A percentile compares a stretch with the other conserved stretches of the same genome.
These are phyloP conservation scores for Hemicentrotus pulcherrimus DNA, from an alignment of 35 echinoderm and acorn worm genomes.

Conservation along the genomic window DNA sequence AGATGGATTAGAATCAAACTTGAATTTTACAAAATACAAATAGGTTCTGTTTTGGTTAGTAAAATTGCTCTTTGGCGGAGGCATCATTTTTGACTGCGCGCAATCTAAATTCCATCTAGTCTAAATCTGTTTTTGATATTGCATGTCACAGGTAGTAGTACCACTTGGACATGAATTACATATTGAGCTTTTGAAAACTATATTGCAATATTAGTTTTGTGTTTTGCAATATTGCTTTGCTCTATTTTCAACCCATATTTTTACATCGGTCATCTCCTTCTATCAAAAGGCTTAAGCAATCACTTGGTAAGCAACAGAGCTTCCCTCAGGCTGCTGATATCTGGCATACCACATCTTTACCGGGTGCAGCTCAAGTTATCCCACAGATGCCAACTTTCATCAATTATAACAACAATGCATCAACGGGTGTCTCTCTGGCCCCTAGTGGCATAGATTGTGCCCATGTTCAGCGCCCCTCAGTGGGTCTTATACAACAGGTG, in stretches of 20 bases:
- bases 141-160: too few species aligned
- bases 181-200: neutral
- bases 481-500: constrained; percentile 73
- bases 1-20: too few species aligned
- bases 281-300: neutral
- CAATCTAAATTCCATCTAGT: too few species aligned
- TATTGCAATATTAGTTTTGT: neutral
- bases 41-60: too few species aligned
- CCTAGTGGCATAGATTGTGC: neutral
- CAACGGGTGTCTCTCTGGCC: neutral
- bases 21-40: too few species aligned
- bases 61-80: too few species aligned
- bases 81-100: too few species aligned
- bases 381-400: constrained; percentile 1
- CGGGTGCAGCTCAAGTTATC: neutral
- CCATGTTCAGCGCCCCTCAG: constrained; percentile 36
- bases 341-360: neutral
- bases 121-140: too few species aligned
- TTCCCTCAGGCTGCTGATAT: neutral
- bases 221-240: neutral
- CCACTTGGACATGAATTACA: too few species aligned
- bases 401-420: constrained; percentile 32
- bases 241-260: neutral
- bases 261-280: neutral
- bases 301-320: neutral